These are phyloP conservation scores for Dicrurus megarhynchus DNA, from an alignment of 2,113 vertebrate genomes.

Conservation along the genomic window DNA sequence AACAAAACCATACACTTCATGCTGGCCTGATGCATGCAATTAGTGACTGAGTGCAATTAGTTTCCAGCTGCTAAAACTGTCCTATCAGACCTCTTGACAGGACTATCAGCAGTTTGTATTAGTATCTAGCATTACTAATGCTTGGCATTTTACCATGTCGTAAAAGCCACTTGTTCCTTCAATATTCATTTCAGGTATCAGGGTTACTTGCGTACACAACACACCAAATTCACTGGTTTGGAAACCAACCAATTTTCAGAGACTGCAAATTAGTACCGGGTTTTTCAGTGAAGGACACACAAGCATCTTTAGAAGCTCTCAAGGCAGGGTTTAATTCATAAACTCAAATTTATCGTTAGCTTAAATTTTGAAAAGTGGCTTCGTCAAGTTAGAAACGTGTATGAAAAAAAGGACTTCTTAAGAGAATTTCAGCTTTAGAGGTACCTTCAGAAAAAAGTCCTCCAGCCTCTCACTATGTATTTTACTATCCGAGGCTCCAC, in stretches of 20 bases:
- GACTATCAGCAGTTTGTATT: neutral
- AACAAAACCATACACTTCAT: neutral
- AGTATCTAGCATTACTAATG: neutral
- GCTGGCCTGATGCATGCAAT: neutral
- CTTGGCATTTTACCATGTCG: neutral
- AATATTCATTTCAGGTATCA: neutral
- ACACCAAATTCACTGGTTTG: neutral
- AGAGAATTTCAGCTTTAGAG: neutral
- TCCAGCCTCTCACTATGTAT: neutral
- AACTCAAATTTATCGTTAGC: neutral
- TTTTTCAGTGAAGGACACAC: neutral
- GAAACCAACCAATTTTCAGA: neutral
- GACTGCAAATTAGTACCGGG: neutral
- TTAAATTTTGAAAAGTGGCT: neutral
- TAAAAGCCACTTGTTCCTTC: conserved; percentile 11
- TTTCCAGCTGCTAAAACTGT: conserved; percentile 8
- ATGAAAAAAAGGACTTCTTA: neutral
- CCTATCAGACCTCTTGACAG: neutral
- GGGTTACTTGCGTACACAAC: neutral
- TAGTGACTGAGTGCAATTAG: conserved; percentile 13
- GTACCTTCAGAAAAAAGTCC: neutral
- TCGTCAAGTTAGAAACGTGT: neutral
- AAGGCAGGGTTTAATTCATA: neutral
- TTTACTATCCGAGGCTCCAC: neutral
- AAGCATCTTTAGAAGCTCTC: neutral